A percentile compares a stretch with the other conserved stretches of the same genome.
Conservation (phyloP, 2,888 invertebrate species). For the Pachymerium ferrugineum region DNA sequence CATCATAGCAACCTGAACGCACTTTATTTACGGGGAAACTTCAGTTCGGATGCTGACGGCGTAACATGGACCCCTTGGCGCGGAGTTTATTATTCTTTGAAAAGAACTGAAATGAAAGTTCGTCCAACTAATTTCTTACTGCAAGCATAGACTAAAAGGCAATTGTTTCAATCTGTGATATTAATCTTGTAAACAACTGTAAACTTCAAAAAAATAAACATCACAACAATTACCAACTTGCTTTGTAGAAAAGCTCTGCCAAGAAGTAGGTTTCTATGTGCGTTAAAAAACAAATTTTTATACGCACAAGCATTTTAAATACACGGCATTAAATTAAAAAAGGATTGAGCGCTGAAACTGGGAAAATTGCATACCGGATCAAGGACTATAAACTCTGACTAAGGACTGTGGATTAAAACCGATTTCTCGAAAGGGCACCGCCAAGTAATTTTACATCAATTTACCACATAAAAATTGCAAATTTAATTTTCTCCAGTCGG, state of each 20-base stretch:
- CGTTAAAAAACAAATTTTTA: too few species aligned
- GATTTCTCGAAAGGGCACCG: not conserved
- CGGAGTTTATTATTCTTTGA: not conserved
- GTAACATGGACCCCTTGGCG: not conserved
- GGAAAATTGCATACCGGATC: too few species aligned
- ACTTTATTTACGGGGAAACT: constrained; percentile 52
- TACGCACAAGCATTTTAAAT: too few species aligned
- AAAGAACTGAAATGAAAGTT: not conserved
- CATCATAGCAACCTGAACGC: constrained; percentile 64
- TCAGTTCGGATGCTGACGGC: not conserved
- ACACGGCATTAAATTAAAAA: too few species aligned
- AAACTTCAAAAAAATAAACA: not conserved
- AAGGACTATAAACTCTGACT: too few species aligned
- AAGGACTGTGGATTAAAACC: not conserved
- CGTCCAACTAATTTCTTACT: not conserved
- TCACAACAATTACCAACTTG: too few species aligned
- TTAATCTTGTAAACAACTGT: not conserved
- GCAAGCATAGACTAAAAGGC: too few species aligned
- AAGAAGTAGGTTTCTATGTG: too few species aligned
- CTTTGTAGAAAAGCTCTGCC: too few species aligned
- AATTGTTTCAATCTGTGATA: not conserved
- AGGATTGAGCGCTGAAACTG: too few species aligned
- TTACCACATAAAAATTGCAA: not conserved
- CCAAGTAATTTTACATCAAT: not conserved
- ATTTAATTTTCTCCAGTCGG: not conserved